Evolutionary conservation across 2,888 invertebrate species (phyloP), one percentile per base, ranked within the genome.

Genomic region (Lasioglossum morio): DNA sequence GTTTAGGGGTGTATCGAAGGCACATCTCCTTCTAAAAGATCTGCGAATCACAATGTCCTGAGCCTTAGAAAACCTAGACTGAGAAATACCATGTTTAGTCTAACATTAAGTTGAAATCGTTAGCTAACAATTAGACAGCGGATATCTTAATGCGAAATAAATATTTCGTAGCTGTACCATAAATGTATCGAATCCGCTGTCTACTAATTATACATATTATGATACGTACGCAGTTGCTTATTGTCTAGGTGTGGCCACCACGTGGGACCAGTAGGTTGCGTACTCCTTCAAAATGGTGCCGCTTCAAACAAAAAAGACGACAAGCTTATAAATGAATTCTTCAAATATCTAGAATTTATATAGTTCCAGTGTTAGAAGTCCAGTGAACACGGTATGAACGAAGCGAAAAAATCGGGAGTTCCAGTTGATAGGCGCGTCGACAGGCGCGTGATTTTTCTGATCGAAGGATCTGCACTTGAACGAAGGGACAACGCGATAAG

Each of bases 261-360:
- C 82, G 4, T 93, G 96, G 40, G 97, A 96, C 98, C 98, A 98
- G 94, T 97, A 98, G 10, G 97, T 97, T 76, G 96, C 96, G 94
- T 98, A 98, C 91, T 97, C 97, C 95, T 97, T 97, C 92, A 98
- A 95, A 34, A 98, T 96, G 5, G 97, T 97, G 73, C 98, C 98
- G 70, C 98, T 98, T 96, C 63, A 96, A 97, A 80, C 87, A 90
- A 88, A 91, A 84, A 53, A n/a, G 0, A 53, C 23, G 23, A 53
- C 53, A 53, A 53, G 10, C 53, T 53, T 10, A 53, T 53, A 53
- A n/a, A 53, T 53, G 23, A n/a, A n/a, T 53, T 53, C 4, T 14
- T 43, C 43, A 43, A 19, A 19, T 48, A 48, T 5, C 16, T 48
- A 48, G 7, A 48, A 19, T 48, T 48, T 1, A 48, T 16, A 46